phyloP scores from a whole-genome alignment of 2,113 vertebrate species.

The Origma solitaria region DNA sequence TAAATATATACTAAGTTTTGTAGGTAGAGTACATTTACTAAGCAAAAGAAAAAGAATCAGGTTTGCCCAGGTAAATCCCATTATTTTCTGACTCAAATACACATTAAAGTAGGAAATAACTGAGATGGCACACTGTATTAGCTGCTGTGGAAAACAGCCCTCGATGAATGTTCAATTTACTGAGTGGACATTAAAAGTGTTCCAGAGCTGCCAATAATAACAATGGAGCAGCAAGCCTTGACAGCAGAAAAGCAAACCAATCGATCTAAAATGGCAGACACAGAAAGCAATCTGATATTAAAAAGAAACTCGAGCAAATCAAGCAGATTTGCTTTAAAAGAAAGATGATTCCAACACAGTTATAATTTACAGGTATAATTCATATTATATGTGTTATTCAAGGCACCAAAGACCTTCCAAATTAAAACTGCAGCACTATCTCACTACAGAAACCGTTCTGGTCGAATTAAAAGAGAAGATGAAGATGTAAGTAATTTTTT shows the following conservation, averaged over 20 bases:
- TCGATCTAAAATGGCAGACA: not conserved
- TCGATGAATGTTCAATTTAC: not conserved
- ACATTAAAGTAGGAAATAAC: constrained; percentile 49
- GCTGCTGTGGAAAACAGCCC: constrained; percentile 1
- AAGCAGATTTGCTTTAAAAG: not conserved
- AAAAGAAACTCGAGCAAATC: not conserved
- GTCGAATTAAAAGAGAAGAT: not conserved
- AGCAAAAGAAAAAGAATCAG: not conserved
- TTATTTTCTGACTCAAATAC: constrained; percentile 38
- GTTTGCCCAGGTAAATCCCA: constrained; percentile 5
- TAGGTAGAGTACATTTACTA: not conserved
- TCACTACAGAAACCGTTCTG: not conserved
- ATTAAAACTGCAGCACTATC: not conserved
- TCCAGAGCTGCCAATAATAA: not conserved
- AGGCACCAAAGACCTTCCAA: not conserved
- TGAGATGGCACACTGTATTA: not conserved
- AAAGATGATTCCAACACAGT: not conserved
- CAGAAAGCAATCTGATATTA: not conserved
- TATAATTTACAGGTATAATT: not conserved
- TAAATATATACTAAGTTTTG: not conserved
- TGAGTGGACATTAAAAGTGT: not conserved
- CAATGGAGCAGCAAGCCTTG: not conserved
- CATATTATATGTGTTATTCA: not conserved
- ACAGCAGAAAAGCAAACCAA: constrained; percentile 17
- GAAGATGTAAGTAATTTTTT: not conserved